Conservation (phyloP, 2,888 invertebrate species). For the Amphipoea oculea region DNA sequence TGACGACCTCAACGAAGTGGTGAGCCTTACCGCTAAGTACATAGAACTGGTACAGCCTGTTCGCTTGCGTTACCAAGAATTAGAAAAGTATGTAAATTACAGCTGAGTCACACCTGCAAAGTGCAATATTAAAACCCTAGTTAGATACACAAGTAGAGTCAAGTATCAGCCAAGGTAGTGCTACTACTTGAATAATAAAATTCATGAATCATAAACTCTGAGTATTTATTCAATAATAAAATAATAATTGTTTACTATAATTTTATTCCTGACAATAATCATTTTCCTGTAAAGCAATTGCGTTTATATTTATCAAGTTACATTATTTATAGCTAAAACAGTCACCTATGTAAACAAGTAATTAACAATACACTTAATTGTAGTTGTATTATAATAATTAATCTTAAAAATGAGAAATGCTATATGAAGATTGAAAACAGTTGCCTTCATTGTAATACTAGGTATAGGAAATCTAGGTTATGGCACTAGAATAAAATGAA, state of each 20-base stretch:
- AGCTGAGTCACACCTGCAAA: constrained; percentile 21
- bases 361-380: neutral
- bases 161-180: neutral
- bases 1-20: constrained; percentile 95
- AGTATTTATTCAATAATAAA: neutral
- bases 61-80: constrained; percentile 65
- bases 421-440: neutral
- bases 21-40: constrained; percentile 82
- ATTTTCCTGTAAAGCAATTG: constrained; percentile 37
- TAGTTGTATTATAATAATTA: neutral
- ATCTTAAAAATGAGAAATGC: neutral
- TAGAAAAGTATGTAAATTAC: constrained; percentile 58
- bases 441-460: neutral
- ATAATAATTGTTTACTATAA: neutral
- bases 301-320: constrained; percentile 6
- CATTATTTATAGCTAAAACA: constrained; percentile 15
- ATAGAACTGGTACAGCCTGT: constrained; percentile 44
- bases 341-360: constrained; percentile 18
- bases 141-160: constrained; percentile 2
- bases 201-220: constrained; percentile 48
- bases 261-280: constrained; percentile 5
- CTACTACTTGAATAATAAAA: constrained; percentile 16
- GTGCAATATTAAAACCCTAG: constrained; percentile 8
- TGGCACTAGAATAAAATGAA: no score
- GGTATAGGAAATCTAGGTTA: neutral